phyloP scores from a whole-genome alignment of 1,140 invertebrate genomes.

The Neodiprion fabricii region DNA sequence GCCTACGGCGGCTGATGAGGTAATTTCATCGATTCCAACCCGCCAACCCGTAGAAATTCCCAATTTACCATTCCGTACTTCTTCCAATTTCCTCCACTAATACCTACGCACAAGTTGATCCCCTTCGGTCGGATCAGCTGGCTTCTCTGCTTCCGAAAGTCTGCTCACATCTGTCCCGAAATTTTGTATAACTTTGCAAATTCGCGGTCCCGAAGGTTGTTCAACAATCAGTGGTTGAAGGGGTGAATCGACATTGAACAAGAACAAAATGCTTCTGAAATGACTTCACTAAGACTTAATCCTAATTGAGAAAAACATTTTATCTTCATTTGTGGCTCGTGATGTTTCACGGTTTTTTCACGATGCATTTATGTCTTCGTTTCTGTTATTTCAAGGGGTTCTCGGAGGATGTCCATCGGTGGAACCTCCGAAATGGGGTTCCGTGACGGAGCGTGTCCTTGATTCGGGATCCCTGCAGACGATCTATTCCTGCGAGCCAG shows the following conservation, averaged over 20 bases:
- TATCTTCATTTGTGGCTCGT: too few relatives aligned
- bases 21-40: background rate
- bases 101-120: too few relatives aligned
- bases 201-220: conserved; percentile 29
- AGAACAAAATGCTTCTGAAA: conserved; percentile 24
- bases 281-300: background rate
- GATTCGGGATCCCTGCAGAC: conserved; percentile 47
- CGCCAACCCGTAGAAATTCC: background rate
- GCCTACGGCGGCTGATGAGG: background rate
- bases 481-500: conserved; percentile 48
- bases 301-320: background rate
- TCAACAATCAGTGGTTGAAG: conserved; percentile 12
- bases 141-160: too few relatives aligned
- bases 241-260: background rate
- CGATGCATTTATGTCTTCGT: too few relatives aligned
- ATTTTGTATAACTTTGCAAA: too few relatives aligned
- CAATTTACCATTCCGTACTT: background rate
- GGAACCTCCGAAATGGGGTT: conserved; percentile 45
- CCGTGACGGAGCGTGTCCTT: conserved; percentile 42
- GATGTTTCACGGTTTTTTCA: too few relatives aligned
- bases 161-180: too few relatives aligned
- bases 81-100: too few relatives aligned
- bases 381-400: background rate
- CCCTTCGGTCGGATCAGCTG: too few relatives aligned
- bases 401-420: conserved; percentile 38